Percentiles rank a stretch among this genome's conserved stretches.
These are phyloP conservation scores for Brachionus manjavacas DNA, from an alignment of 1,140 invertebrate species.

Conservation along the genomic window DNA sequence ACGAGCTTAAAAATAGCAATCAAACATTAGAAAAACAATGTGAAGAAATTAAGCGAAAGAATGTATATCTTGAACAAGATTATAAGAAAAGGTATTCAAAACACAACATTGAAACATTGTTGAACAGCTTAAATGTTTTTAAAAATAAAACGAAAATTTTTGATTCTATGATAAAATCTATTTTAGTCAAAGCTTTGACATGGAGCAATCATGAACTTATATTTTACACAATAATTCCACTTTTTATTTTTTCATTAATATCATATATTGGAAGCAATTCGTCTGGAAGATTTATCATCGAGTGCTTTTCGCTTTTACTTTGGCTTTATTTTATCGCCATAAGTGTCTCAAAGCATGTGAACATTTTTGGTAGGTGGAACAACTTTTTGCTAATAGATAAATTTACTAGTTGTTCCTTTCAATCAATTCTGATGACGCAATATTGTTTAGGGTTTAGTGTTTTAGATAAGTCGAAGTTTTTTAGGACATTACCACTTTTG, in stretches of 20 bases:
- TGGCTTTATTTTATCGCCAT: background rate
- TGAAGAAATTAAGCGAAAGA: background rate
- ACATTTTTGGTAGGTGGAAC: background rate
- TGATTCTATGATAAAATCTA: background rate
- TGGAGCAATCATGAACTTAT: background rate
- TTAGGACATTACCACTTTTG: too few species aligned
- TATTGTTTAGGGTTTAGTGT: too few species aligned
- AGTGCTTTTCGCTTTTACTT: background rate
- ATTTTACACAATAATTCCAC: background rate
- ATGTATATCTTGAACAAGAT: background rate
- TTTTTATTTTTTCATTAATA: background rate
- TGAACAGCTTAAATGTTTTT: background rate
- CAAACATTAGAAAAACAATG: background rate
- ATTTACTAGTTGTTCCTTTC: too few species aligned
- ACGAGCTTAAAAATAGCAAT: background rate
- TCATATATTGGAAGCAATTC: background rate
- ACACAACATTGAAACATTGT: background rate
- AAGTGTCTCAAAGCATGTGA: background rate
- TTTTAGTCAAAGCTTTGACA: background rate
- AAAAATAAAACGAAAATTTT: background rate
- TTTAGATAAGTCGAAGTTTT: too few species aligned
- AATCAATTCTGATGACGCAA: too few species aligned
- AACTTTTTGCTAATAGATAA: background rate
- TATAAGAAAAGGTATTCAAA: background rate
- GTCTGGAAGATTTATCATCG: background rate